Base-by-base conservation (phyloP, 2,888 invertebrate species). In the Hypolimnas misippus region DNA sequence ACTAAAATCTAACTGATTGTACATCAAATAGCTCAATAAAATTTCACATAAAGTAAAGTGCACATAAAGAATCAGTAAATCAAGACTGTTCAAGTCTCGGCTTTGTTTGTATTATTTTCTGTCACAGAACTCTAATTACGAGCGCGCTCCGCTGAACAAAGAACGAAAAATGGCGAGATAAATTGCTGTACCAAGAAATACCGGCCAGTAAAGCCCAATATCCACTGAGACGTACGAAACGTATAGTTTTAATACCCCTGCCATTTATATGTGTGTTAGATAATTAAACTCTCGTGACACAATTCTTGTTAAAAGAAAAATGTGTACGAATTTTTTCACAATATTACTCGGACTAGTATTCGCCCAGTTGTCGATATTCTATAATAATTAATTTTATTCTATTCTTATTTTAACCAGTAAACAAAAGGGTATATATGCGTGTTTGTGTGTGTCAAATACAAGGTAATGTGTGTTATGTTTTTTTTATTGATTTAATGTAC, bases 61-160 rank as follows among this genome's bases (percentile, higher is more conserved):
- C 16, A 50, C 31, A 31, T 31, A 31, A 50, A 50, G 42, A 14
- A 55, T 21, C 53, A 40, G 14, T 54, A 54, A 38, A 55, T 29
- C 25, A 50, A 50, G 50, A 16, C 10, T 10, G 31, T 50, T 50
- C 31, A 50, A 19, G 17, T 17, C 17, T 1, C 17, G 42, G 42
- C 19, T 56, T 17, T 12, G 19, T 56, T 21, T 46, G 50, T 38
- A 49, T 35, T 31, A 19, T 57, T 54, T 52, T 52, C 29, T 16
- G 50, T 50, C 40, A 55, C 51, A 44, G 46, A 55, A 49, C 61
- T 57, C 50, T 61, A 61, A 61, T 55, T 61, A 49, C 55, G 50
- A 33, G 16, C 29, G 12, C 55, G 50, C 29, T 21, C 35, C 40
- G 38, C 40, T 35, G 40, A 51, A 51, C 50, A 56, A 62, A 62